Base-by-base conservation (phyloP, 2,113 vertebrate species). In the Chlamydotis undulata region DNA sequence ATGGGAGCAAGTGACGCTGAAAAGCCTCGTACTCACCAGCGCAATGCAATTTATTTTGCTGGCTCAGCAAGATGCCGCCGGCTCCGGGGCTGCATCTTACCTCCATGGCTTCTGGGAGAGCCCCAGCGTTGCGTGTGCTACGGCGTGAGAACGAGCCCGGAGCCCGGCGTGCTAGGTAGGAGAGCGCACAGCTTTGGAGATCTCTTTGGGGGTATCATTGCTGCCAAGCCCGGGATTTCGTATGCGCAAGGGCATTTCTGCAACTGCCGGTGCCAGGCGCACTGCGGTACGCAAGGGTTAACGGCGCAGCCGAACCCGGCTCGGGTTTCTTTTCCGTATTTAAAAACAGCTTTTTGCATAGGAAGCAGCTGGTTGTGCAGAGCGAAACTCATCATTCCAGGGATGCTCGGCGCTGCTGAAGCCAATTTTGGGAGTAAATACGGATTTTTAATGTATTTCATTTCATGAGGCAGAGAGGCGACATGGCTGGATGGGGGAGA, bases 371-470 rank as follows among this genome's bases (percentile, higher is more conserved):
- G 43, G 43, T 70, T 65, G 23, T 41, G 11, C 55, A 59, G 33
- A 92, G 68, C 0, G 0, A 88, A 85, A 77, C 56, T 73, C 61
- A 73, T 93, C 84, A 71, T 78, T 77, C 70, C 71, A 59, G 94
- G 82, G 75, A 80, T 87, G 68, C 59, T 90, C 82, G n/a, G 45
- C 7, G 2, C 91, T 47, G 67, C 70, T 35, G 71, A 90, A 94
- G 85, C 60, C 79, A 90, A 90, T 96, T 95, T 86, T 50, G 67
- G 83, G 75, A 90, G 67, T 80, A 96, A 95, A 96, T 88, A 94
- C 3, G 0, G 76, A 80, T 93, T 83, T 93, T 91, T 61, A 95
- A 94, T 85, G 41, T 80, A 35, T 95, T 91, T 91, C 33, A 64
- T 74, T 82, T 84, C 59, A 93, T 23, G 68, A 93, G 60, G 79